Evolutionary conservation across 2,797 vertebrate genomes (phyloP).

Genomic region (Nannoperca obscura): DNA sequence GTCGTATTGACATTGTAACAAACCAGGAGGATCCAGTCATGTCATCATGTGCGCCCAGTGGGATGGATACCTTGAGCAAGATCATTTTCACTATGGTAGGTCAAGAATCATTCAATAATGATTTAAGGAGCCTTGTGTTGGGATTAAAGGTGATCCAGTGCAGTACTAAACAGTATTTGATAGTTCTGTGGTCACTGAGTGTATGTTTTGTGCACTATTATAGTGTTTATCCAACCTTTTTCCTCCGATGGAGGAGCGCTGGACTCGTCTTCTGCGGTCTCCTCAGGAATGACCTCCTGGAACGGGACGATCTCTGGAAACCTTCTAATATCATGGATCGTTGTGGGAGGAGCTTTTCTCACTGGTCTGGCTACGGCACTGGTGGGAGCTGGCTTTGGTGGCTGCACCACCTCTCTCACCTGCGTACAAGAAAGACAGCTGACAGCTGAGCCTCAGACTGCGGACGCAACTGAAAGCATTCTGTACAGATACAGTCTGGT

Average conservation of each 20-base stretch:
- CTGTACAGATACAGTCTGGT: neutral
- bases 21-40: neutral
- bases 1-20: neutral
- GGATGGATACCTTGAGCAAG: neutral
- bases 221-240: slow-evolving; percentile 63
- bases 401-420: slow-evolving; percentile 65
- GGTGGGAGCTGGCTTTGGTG: slow-evolving; percentile 61
- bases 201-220: neutral
- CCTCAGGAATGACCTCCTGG: slow-evolving; percentile 76
- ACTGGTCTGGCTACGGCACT: slow-evolving; percentile 75
- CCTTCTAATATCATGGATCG: slow-evolving; percentile 69
- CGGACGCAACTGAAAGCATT: neutral
- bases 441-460: slow-evolving; percentile 12
- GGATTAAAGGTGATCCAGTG: neutral
- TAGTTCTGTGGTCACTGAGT: neutral
- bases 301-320: slow-evolving; percentile 78
- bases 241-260: slow-evolving; percentile 70
- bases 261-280: slow-evolving; percentile 72
- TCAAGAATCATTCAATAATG: neutral
- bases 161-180: neutral
- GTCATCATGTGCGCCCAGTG: too few relatives aligned
- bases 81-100: neutral
- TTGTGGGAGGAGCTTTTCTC: slow-evolving; percentile 75
- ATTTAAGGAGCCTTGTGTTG: neutral
- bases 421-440: slow-evolving; percentile 39